Base-by-base conservation (phyloP, 2,888 invertebrate species). In the Cylindroiulus punctatus region DNA sequence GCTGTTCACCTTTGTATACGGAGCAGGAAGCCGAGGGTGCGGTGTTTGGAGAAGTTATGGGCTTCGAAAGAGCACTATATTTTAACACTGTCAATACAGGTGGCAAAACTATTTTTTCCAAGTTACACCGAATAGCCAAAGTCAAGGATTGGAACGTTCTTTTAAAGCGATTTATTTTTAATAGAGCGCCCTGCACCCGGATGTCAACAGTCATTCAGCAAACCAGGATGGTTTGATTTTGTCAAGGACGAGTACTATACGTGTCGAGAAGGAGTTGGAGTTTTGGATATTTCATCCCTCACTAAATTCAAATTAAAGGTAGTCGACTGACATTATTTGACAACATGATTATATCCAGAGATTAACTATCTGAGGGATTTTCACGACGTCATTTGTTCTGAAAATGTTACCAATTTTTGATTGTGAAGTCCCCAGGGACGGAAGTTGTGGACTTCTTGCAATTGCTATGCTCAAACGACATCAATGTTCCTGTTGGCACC, bases 261-360 rank as follows among this genome's bases (percentile, higher is more conserved):
- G 0, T 95, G 95, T 89, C 91, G 94, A 85, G 94, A 95, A 91
- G 93, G 94, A n/a, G 95, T 95, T 81, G 95, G 94, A 85, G 92
- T 95, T 86, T 94, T 95, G 88, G 95, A 95, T 89, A 95, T 95
- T 94, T 94, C 95, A 76, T 94, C 94, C 5, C 95, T 95, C 91
- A 93, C 94, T 17, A 95, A 95, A 91, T 94, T 95, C 89, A 93
- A 94, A 91, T 93, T 95, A 85, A 93, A 93, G 91, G 94, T 94
- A 91, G 90, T n/a, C n/a, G n/a, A n/a, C n/a, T n/a, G n/a, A n/a
- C n/a, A n/a, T n/a, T n/a, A n/a, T n/a, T n/a, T n/a, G n/a, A n/a
- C n/a, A n/a, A n/a, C n/a, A n/a, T 57, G n/a, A 5, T 40, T 40
- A 7, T 8, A 4, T 40, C 40, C 40, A 7, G 40, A 40, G 5